Base-by-base conservation (phyloP, 1,140 invertebrate genomes). In the Polypedilum vanderplanki region DNA sequence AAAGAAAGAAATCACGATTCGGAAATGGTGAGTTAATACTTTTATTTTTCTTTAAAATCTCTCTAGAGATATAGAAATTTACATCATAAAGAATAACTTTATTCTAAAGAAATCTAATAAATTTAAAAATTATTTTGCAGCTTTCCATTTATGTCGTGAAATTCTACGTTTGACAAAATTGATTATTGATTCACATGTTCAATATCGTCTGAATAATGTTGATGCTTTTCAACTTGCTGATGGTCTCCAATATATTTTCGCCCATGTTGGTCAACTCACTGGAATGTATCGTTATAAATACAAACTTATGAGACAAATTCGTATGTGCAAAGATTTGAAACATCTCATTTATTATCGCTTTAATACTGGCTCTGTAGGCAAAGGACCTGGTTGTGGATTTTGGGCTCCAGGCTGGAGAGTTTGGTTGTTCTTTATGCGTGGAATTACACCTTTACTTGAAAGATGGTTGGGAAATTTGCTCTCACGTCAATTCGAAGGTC, bases 251-350 rank as follows among this genome's bases (percentile, higher is more conserved):
- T 99, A 99, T 81, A 97, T 99, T 67, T 99, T 99, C 85, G 96
- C 98, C 18, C 98, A 99, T 81, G 98, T 99, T 33, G 98, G 98
- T 9, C 98, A 99, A 83, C 85, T 99, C 15, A 99, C 98, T 4
- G 98, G 98, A 82, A 99, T 99, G 98, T 99, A 99, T 84, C 87
- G 98, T 70, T 99, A 99, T 86, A 99, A 99, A 81, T 99, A 99
- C 85, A 99, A 99, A 83, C 86, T 99, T 15, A 99, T 99, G 98
- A 90, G 96, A 80, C 98, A 99, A 86, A 99, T 99, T 77, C 85
- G 98, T 74, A 99, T 99, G 98, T 99, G 98, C 86, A 99, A 99
- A 83, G 98, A 99, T 86, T 86, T 99, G 77, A 99, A 99, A 81
- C 98, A 99, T 88, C 86, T 99, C 74, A 98, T 99, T 76, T 99